Percentiles rank a stretch among this genome's conserved stretches.
Conservation (phyloP, 2,888 invertebrate genomes). For the Heliothis peltigera region DNA sequence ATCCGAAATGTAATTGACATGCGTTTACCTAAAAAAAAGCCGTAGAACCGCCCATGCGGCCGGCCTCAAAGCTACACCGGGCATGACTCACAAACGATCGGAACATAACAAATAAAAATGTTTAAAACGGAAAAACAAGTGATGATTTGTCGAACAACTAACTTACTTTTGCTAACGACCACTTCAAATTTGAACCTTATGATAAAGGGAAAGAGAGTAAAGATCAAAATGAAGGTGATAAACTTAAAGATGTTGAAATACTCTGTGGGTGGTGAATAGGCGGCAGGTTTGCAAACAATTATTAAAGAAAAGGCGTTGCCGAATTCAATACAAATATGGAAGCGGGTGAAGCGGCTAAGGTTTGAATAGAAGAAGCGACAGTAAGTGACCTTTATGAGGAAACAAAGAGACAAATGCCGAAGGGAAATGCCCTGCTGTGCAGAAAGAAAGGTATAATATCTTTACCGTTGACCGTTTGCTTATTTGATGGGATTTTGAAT, state of each 20-base stretch:
- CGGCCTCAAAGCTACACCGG: conserved; percentile 77
- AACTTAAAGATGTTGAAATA: conserved; percentile 55
- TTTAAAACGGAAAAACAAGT: conserved; percentile 74
- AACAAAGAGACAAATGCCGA: conserved; percentile 73
- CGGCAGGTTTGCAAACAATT: conserved; percentile 86
- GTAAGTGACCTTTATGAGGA: conserved; percentile 81
- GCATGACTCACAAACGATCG: conserved; percentile 83
- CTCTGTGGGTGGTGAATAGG: conserved; percentile 85
- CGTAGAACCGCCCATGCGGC: conserved; percentile 72
- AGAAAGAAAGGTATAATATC: conserved; percentile 77
- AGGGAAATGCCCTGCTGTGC: conserved; percentile 84
- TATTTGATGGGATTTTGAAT: conserved; percentile 66
- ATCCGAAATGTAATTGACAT: conserved; percentile 77
- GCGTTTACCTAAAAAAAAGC: conserved; percentile 66
- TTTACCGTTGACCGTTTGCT: conserved; percentile 80
- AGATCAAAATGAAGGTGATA: neutral
- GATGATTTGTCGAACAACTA: conserved; percentile 70
- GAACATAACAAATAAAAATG: conserved; percentile 77
- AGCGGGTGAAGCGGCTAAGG: conserved; percentile 64
- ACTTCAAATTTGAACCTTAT: conserved; percentile 59
- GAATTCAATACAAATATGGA: conserved; percentile 75
- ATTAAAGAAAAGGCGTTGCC: conserved; percentile 79
- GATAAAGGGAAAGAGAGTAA: neutral
- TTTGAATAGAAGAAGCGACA: conserved; percentile 75
- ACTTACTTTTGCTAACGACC: conserved; percentile 16